A percentile compares a stretch with the other conserved stretches of the same genome.
phyloP scores from a whole-genome alignment of 2,797 vertebrate genomes.

The Lacerta bilineata region DNA sequence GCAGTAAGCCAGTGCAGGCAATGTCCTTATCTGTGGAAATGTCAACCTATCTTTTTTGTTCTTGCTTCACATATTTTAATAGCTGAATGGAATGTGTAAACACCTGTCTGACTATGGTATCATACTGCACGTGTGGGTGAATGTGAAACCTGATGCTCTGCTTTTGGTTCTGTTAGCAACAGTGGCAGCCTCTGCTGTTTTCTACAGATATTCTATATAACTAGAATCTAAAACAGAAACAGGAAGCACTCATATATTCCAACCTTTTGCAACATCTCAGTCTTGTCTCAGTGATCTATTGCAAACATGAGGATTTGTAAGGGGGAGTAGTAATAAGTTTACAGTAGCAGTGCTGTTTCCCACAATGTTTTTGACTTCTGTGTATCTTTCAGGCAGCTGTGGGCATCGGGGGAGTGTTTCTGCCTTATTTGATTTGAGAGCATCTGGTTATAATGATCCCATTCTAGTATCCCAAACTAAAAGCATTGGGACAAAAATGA shows the following conservation, averaged over 20 bases:
- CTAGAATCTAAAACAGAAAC: neutral
- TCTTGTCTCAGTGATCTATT: neutral
- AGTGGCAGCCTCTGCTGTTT: constrained; percentile 17
- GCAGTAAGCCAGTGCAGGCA: neutral
- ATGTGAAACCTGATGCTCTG: constrained; percentile 28
- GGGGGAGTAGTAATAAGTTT: constrained; percentile 21
- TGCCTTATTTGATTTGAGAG: constrained; percentile 88
- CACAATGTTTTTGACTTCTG: neutral
- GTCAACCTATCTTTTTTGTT: neutral
- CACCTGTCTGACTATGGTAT: constrained; percentile 1
- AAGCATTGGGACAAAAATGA: constrained; percentile 89
- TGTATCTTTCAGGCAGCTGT: constrained; percentile 78
- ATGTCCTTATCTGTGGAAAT: neutral
- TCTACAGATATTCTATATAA: neutral
- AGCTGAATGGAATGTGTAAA: constrained; percentile 11
- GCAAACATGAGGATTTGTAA: neutral
- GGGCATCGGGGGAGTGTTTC: constrained; percentile 84
- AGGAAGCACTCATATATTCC: neutral
- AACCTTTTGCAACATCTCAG: neutral
- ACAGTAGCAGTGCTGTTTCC: neutral
- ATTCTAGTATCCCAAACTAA: constrained; percentile 89
- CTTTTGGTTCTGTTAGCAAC: constrained; percentile 28
- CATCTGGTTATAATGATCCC: constrained; percentile 87
- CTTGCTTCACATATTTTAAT: neutral
- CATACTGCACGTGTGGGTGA: neutral